Evolutionary conservation across 2,113 vertebrate genomes (phyloP), one percentile per base, ranked within the genome.

Genomic region (Larimichthys crocea): DNA sequence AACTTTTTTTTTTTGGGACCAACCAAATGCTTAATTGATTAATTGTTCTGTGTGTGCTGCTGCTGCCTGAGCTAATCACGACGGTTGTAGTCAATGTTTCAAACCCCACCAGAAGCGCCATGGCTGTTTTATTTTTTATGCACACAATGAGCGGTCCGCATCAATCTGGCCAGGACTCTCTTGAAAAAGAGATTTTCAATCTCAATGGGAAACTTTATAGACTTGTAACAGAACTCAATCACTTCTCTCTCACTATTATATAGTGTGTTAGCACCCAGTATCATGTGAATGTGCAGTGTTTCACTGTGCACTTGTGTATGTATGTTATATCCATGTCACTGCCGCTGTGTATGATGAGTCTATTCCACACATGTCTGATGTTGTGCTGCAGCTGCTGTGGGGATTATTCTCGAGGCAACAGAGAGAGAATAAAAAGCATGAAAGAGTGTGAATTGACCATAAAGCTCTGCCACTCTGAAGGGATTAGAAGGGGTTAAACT

Each of bases 401-500:
- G 86, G 83, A 87, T 91, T 92, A 86, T 67, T 79, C 72, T 49
- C 19, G 42, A 72, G 79, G 87, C 88, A 71, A 31, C 76, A 64
- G 62, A 67, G 29, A 48, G 40, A 59, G 67, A 78, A 80, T 70
- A 78, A 79, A 77, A 52, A 65, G 84, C 82, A 86, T 83, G 82
- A 87, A 75, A 85, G 81, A 67, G 83, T 90, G 85, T 84, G 85
- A 89, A 91, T 84, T 90, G 88, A 89, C 89, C 89, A 77, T 79
- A 90, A 84, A 89, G 87, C 82, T 61, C 55, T 61, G 73, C 42
- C 57, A 74, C 88, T 90, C 83, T 82, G 78, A 89, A 22, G 91
- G 87, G 88, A 92, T 93, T 91, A 91, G 85, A 87, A 88, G 84
- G 90, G 89, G 90, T 91, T 92, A 91, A 91, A 92, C 85, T 83